Base-by-base conservation (phyloP, 2,888 invertebrate species). In the Drosophila infuscata region DNA sequence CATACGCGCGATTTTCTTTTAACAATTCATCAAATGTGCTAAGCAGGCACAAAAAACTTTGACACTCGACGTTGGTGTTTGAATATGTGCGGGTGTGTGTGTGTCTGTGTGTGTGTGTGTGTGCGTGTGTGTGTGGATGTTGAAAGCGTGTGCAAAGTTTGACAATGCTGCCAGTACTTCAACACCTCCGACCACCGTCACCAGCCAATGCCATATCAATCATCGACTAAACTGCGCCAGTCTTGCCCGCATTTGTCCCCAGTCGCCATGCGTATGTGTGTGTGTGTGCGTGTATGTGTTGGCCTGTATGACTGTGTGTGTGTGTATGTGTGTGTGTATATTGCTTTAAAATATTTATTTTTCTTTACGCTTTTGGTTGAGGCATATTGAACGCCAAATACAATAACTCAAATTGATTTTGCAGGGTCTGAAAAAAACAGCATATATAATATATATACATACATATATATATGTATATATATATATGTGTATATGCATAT, bases 321-420 rank as follows among this genome's bases (percentile, higher is more conserved):
- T 35, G 53, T 58, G 51, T 38, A 8, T 53, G n/a, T 33, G 41
- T 65, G 52, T 67, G 59, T 72, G 65, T 62, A 62, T 65, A 60
- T 62, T 59, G 87, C 81, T 81, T 85, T 90, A 90, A 90, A 89
- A 83, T 89, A 89, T 85, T 81, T 85, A 86, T 85, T 80, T 89
- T 83, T 64, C 72, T 77, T 72, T 64, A 57, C 49, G 73, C 73
- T 64, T 68, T 76, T 52, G 53, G 66, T 46, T 59, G 61, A 64
- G 68, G 52, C 77, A 53, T 46, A 73, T 75, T 73, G 74, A 77
- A 81, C 68, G 78, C 79, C 75, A 89, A 90, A 81, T 68, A 80
- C 89, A 90, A 90, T 89, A 87, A 90, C 88, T 90, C 82, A 85
- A 90, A 89, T 89, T 90, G 84, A 89, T 86, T 88, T 90, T 60